Evolutionary conservation across 2,888 invertebrate species (phyloP).

Genomic region (Altica lythri): DNA sequence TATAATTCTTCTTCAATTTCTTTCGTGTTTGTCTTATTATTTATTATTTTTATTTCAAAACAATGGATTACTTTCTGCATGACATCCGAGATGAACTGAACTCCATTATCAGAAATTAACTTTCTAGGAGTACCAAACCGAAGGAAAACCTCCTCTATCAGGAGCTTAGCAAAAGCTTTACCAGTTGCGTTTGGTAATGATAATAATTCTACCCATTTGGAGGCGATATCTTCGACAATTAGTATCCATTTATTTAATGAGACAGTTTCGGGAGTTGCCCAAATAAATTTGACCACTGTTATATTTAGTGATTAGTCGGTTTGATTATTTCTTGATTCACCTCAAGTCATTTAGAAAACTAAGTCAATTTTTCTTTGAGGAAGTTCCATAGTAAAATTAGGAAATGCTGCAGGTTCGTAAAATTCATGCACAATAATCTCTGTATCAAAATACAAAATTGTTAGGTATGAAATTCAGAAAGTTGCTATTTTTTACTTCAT

Average conservation of each 20-base stretch:
- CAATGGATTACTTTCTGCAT: slow-evolving; percentile 48
- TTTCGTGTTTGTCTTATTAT: no score
- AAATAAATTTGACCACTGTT: background rate
- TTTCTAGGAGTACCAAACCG: slow-evolving; percentile 19
- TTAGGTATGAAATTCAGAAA: no score
- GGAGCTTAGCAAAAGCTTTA: slow-evolving; percentile 33
- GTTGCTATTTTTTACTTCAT: no score
- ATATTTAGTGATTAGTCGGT: background rate
- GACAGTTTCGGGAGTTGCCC: background rate
- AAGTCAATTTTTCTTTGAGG: no score
- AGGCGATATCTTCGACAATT: background rate
- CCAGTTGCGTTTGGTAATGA: slow-evolving; percentile 29
- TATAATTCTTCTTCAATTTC: no score
- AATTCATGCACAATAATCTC: no score
- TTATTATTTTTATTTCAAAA: slow-evolving; percentile 44
- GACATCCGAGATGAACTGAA: slow-evolving; percentile 43
- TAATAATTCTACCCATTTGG: no score
- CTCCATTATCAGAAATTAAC: slow-evolving; percentile 15
- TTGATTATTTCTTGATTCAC: no score
- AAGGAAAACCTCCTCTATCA: slow-evolving; percentile 27
- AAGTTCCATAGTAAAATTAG: no score
- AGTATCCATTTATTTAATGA: background rate
- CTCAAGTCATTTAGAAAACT: no score
- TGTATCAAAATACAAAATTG: no score
- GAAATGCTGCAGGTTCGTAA: no score